A percentile compares a stretch with the other conserved stretches of the same genome.
These are phyloP conservation scores for Pogonognathellus flavescens DNA, from an alignment of 1,140 invertebrate genomes.

Conservation along the genomic window DNA sequence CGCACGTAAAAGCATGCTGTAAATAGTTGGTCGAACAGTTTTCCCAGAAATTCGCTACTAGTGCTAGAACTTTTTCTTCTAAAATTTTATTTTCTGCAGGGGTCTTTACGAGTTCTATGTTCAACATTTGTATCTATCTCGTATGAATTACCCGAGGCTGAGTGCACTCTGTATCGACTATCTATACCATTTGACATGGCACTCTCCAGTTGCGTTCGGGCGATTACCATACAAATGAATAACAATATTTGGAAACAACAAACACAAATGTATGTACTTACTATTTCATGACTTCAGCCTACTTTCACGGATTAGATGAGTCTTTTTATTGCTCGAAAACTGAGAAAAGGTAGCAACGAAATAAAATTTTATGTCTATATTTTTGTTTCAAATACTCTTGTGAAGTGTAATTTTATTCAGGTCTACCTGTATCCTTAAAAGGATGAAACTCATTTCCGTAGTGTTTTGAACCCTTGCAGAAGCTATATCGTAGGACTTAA, in stretches of 20 bases:
- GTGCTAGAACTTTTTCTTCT: too few species aligned
- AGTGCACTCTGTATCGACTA: neutral
- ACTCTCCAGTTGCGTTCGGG: neutral
- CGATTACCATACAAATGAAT: slow-evolving; percentile 42
- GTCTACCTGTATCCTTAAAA: slow-evolving; percentile 24
- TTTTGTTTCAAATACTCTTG: neutral
- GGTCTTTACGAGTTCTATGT: too few species aligned
- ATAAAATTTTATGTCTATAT: slow-evolving; percentile 28
- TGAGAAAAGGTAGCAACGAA: neutral
- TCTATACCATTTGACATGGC: slow-evolving; percentile 1
- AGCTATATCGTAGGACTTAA: neutral
- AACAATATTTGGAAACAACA: slow-evolving; percentile 31
- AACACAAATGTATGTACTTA: slow-evolving; percentile 1
- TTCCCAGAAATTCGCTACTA: too few species aligned
- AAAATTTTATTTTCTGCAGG: too few species aligned
- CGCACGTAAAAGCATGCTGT: neutral
- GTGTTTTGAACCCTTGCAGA: neutral
- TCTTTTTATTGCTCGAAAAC: neutral
- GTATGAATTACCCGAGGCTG: too few species aligned
- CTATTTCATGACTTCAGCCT: slow-evolving; percentile 13
- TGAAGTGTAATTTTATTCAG: slow-evolving; percentile 39
- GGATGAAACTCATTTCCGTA: slow-evolving; percentile 7
- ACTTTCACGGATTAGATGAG: slow-evolving; percentile 8
- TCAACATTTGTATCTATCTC: too few species aligned
- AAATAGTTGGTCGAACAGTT: too few species aligned